Conservation (phyloP, 2,113 vertebrate genomes). For the Paralichthys olivaceus region DNA sequence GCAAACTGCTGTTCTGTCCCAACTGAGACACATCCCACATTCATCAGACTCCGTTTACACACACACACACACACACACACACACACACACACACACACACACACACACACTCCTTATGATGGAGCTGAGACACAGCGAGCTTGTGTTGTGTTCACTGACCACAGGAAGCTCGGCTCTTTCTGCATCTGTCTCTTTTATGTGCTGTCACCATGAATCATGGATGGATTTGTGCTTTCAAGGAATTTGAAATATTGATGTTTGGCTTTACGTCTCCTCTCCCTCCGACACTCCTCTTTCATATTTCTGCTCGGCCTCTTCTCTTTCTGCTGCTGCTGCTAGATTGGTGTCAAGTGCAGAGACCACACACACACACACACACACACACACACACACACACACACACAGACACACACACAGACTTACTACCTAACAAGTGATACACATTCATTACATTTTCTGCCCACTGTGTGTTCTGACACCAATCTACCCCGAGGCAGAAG, state of each 20-base stretch:
- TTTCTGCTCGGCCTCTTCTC: neutral
- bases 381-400: slow-evolving; percentile 39
- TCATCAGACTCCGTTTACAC: slow-evolving; percentile 13
- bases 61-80: slow-evolving; percentile 3
- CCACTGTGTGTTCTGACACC: slow-evolving; percentile 72
- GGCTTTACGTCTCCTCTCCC: slow-evolving; percentile 31
- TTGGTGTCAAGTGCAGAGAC: slow-evolving; percentile 66
- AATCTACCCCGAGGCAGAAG: slow-evolving; percentile 71
- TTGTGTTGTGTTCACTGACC: slow-evolving; percentile 26
- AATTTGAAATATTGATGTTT: slow-evolving; percentile 73
- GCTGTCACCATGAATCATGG: slow-evolving; percentile 47
- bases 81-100: too few species aligned
- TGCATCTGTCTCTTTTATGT: slow-evolving; percentile 14
- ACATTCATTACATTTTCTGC: slow-evolving; percentile 74
- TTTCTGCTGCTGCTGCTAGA: slow-evolving; percentile 43
- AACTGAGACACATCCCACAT: neutral
- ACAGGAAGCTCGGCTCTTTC: neutral
- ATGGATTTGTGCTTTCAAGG: slow-evolving; percentile 61
- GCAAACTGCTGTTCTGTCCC: neutral
- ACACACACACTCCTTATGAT: too few species aligned
- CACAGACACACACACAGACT: slow-evolving; percentile 15
- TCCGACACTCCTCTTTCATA: slow-evolving; percentile 30
- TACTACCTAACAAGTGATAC: slow-evolving; percentile 57
- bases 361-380: slow-evolving; percentile 36
- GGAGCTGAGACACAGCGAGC: too few species aligned